Conservation (phyloP, 2,888 invertebrate genomes). For the Lysandra coridon region DNA sequence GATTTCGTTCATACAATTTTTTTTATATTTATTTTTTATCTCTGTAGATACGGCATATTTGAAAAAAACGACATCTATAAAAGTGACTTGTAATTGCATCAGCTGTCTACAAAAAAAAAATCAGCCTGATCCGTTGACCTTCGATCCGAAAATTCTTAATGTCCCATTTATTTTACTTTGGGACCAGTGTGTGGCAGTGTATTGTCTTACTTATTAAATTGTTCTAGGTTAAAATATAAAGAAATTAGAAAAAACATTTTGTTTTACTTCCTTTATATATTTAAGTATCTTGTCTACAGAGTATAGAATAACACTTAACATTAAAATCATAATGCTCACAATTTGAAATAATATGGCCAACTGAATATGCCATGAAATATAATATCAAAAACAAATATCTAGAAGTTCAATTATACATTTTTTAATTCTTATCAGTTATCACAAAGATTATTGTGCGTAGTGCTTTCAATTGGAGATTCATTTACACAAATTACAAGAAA, state of each 20-base stretch:
- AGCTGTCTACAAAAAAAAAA: too few species aligned
- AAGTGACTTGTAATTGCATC: too few species aligned
- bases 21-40: too few species aligned
- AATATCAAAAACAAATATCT: background rate
- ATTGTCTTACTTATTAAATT: background rate
- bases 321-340: background rate
- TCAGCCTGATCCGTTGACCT: too few species aligned
- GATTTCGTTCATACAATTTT: too few species aligned
- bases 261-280: constrained; percentile 5
- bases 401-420: background rate
- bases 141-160: too few species aligned
- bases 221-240: background rate
- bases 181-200: too few species aligned
- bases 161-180: too few species aligned
- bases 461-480: background rate
- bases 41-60: too few species aligned
- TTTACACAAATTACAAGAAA: background rate
- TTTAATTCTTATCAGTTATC: background rate
- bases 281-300: constrained; percentile 3
- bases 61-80: too few species aligned
- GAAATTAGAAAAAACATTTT: background rate
- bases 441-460: background rate
- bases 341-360: background rate
- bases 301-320: constrained; percentile 11
- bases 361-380: background rate